A percentile compares a stretch with the other conserved stretches of the same genome.
Conservation (phyloP, 2,113 vertebrate species). For the Oncorhynchus keta region DNA sequence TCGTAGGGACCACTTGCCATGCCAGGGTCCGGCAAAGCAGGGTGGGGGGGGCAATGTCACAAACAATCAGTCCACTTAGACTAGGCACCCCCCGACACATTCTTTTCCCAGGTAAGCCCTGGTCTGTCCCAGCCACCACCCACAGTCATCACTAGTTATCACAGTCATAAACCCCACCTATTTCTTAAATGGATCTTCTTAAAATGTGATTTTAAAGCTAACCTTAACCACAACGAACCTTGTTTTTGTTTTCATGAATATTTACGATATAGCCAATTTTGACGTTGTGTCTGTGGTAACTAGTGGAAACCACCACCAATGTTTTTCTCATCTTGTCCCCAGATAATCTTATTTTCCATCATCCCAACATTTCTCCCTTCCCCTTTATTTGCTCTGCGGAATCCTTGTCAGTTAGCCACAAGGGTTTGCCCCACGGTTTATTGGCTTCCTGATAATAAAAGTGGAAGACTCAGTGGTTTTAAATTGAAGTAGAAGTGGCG, state of each 20-base stretch:
- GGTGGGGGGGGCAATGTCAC: constrained; percentile 56
- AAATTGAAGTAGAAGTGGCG: constrained; percentile 34
- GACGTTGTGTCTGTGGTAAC: too few species aligned
- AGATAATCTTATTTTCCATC: constrained; percentile 51
- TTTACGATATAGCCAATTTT: too few species aligned
- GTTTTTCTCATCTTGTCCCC: constrained; percentile 36
- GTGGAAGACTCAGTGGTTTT: constrained; percentile 34
- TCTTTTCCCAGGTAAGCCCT: constrained; percentile 80
- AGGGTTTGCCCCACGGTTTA: constrained; percentile 42
- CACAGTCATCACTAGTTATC: background rate
- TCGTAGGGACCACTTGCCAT: constrained; percentile 88
- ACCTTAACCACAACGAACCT: too few species aligned
- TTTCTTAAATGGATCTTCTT: too few species aligned
- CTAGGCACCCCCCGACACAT: constrained; percentile 63
- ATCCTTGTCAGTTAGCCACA: constrained; percentile 33
- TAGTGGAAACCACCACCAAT: too few species aligned
- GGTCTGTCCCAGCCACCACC: constrained; percentile 32
- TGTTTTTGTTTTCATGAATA: too few species aligned
- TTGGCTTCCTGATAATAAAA: constrained; percentile 58
- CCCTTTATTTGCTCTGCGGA: constrained; percentile 11
- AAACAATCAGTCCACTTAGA: constrained; percentile 66
- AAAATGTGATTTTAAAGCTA: too few species aligned
- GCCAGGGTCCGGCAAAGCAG: constrained; percentile 68
- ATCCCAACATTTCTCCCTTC: background rate
- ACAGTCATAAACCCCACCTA: too few species aligned